These are phyloP conservation scores for Orbicella faveolata DNA, from an alignment of 64 coral and sea anemone genomes.

Conservation along the genomic window DNA sequence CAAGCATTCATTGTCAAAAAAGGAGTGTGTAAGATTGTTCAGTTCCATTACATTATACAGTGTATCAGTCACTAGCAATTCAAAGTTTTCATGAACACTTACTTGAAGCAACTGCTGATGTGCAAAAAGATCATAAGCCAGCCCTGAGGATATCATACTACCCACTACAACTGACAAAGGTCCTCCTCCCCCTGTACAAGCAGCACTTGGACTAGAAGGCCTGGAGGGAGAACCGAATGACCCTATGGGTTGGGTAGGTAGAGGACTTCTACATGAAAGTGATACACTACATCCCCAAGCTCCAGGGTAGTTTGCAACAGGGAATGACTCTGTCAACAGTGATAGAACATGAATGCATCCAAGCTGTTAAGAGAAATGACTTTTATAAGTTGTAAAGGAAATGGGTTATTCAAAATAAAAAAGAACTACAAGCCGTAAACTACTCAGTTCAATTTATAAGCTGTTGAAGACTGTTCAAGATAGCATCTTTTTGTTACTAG, in stretches of 20 bases:
- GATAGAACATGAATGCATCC: constrained; percentile 78
- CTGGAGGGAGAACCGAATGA: constrained; percentile 46
- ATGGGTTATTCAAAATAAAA: no score
- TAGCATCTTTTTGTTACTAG: no score
- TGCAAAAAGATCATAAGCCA: constrained; percentile 86
- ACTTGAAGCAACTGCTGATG: constrained; percentile 90
- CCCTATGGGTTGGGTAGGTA: constrained; percentile 48
- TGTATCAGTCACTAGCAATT: no score
- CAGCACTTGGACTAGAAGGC: constrained; percentile 67
- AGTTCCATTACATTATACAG: no score
- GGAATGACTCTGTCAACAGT: constrained; percentile 55
- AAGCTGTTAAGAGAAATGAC: constrained; percentile 45
- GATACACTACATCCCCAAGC: constrained; percentile 79
- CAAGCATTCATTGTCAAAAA: no score
- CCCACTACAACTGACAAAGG: constrained; percentile 73
- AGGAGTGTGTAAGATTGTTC: no score
- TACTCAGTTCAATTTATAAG: no score
- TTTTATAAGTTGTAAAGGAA: not conserved
- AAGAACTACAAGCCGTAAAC: no score
- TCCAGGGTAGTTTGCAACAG: constrained; percentile 51
- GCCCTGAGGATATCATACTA: constrained; percentile 82
- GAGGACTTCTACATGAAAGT: constrained; percentile 66
- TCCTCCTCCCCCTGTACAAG: constrained; percentile 87
- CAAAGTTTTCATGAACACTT: not conserved
- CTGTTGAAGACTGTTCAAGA: no score